Conservation (phyloP, 2,888 invertebrate genomes). For the Lithophane ornitopus region DNA sequence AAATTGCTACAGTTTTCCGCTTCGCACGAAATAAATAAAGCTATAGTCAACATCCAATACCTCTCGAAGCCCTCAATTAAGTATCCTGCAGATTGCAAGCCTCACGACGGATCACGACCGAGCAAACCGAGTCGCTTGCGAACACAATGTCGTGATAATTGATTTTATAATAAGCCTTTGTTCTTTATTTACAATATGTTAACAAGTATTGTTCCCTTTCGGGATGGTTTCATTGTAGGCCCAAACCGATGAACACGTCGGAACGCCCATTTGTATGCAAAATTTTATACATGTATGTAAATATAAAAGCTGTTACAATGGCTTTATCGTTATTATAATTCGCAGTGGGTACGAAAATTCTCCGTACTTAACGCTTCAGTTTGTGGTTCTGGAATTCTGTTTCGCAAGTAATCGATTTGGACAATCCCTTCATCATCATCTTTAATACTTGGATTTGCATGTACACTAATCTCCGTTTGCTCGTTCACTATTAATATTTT, state of each 20-base stretch:
- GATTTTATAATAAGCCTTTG: slow-evolving; percentile 70
- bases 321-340: slow-evolving; percentile 27
- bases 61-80: slow-evolving; percentile 45
- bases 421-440: not conserved
- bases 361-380: not conserved
- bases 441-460: not conserved
- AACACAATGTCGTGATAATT: slow-evolving; percentile 65
- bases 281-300: slow-evolving; percentile 21
- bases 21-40: slow-evolving; percentile 30
- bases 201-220: slow-evolving; percentile 62
- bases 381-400: slow-evolving; percentile 14
- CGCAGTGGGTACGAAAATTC: not conserved
- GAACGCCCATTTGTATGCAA: slow-evolving; percentile 42
- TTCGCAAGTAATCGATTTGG: slow-evolving; percentile 1
- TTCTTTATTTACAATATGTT: slow-evolving; percentile 60
- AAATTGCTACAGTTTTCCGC: slow-evolving; percentile 3
- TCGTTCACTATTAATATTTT: not conserved
- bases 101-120: slow-evolving; percentile 25
- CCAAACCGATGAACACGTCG: slow-evolving; percentile 33
- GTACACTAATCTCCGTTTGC: slow-evolving; percentile 11
- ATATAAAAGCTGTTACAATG: slow-evolving; percentile 16
- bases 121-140: slow-evolving; percentile 14
- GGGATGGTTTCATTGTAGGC: slow-evolving; percentile 49
- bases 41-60: slow-evolving; percentile 20
- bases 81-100: slow-evolving; percentile 40